Evolutionary conservation across 2,797 vertebrate genomes (phyloP).

Genomic region (Heliangelus exortis): DNA sequence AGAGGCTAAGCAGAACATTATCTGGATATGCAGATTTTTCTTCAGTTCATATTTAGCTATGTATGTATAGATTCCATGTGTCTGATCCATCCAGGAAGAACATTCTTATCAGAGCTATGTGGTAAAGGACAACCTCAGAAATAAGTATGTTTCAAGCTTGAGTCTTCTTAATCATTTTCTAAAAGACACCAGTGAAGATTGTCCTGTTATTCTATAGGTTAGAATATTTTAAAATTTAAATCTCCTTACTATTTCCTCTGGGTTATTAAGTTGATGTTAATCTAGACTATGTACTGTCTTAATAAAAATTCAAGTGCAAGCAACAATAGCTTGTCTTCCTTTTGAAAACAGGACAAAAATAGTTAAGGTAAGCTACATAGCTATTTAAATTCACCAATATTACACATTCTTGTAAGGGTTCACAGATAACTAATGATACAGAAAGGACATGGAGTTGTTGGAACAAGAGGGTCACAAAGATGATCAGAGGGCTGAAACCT

Average conservation of each 20-base stretch:
- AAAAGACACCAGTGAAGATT: not conserved
- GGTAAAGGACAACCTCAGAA: not conserved
- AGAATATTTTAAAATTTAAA: not conserved
- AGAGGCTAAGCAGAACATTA: not conserved
- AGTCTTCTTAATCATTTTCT: not conserved
- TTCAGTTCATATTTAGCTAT: not conserved
- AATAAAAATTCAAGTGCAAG: not conserved
- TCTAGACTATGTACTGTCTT: not conserved
- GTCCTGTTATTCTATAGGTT: not conserved
- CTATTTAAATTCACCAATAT: not conserved
- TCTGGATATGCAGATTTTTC: not conserved
- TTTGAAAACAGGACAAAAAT: not conserved
- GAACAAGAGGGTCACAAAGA: too few species aligned
- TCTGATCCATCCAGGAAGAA: not conserved
- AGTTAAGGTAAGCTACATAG: not conserved
- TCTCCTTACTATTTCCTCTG: not conserved
- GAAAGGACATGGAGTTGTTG: not conserved
- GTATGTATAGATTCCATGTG: not conserved
- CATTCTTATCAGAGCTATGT: not conserved
- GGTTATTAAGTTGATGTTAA: not conserved
- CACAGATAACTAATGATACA: fast-evolving
- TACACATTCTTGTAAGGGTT: not conserved
- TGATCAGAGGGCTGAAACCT: too few species aligned
- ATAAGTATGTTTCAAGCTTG: not conserved
- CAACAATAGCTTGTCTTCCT: not conserved